Conservation (phyloP, 2,888 invertebrate species). For the Scaptomyza tumidula region DNA sequence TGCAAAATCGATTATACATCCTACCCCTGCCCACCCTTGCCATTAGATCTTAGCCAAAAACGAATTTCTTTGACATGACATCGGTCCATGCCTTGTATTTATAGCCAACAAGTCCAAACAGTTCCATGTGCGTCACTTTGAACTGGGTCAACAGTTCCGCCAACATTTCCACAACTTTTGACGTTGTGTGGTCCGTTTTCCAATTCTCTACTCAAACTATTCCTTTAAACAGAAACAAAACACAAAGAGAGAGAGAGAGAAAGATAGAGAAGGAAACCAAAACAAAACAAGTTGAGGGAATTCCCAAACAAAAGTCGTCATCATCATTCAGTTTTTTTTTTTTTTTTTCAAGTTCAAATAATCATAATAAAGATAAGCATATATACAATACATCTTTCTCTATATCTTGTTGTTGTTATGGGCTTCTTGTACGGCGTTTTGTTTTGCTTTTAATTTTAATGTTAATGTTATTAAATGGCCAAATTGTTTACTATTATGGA, state of each 20-base stretch:
- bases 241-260: not conserved
- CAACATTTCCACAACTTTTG: conserved; percentile 4
- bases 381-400: conserved; percentile 42
- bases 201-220: not conserved
- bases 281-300: conserved; percentile 60
- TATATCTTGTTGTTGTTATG: conserved; percentile 26
- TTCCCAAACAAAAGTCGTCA: conserved; percentile 81
- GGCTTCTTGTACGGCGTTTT: conserved; percentile 68
- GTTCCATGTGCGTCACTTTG: conserved; percentile 43
- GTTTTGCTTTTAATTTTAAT: conserved; percentile 81
- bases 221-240: not conserved
- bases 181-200: conserved; percentile 18
- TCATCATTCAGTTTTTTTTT: conserved; percentile 55
- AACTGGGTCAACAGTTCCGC: conserved; percentile 74
- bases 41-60: not conserved
- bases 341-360: conserved; percentile 73
- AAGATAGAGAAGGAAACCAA: not conserved
- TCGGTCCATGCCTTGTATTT: conserved; percentile 39
- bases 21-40: too few species aligned
- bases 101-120: conserved; percentile 41
- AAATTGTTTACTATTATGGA: conserved; percentile 82
- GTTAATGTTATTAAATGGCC: conserved; percentile 82
- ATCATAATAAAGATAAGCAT: conserved; percentile 78
- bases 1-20: conserved; percentile 11
- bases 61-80: conserved; percentile 42